Evolutionary conservation across 1,140 invertebrate species (phyloP).

Genomic region (Rhopalosiphum padi): DNA sequence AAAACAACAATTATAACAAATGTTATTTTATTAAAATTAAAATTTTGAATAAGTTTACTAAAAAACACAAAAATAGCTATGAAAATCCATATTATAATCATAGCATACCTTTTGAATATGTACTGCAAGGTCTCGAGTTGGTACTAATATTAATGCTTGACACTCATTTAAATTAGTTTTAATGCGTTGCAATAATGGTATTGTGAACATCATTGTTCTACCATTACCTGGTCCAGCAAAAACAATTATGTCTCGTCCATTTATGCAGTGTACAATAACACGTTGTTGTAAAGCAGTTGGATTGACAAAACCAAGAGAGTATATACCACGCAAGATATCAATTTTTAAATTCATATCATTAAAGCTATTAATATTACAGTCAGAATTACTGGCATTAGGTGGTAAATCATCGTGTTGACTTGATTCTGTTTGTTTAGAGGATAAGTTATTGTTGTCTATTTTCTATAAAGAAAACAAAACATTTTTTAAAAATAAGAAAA

Average conservation of each 20-base stretch:
- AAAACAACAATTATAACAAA: neutral
- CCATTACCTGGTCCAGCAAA: slow-evolving; percentile 98
- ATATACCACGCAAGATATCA: slow-evolving; percentile 96
- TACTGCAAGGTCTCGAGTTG: slow-evolving; percentile 96
- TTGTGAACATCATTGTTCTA: slow-evolving; percentile 99
- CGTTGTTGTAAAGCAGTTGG: slow-evolving; percentile 99
- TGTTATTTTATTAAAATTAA: neutral
- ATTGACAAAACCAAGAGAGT: slow-evolving; percentile 99
- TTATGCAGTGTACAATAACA: slow-evolving; percentile 96
- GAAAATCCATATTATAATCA: neutral
- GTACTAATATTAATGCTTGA: slow-evolving; percentile 97
- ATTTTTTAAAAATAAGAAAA: neutral
- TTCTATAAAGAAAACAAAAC: neutral
- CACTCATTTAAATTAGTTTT: slow-evolving; percentile 87
- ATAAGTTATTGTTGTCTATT: neutral
- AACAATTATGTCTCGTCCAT: slow-evolving; percentile 96
- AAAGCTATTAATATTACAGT: slow-evolving; percentile 76
- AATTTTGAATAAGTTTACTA: neutral
- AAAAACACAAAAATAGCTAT: neutral
- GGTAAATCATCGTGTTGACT: neutral
- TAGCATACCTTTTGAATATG: slow-evolving; percentile 70
- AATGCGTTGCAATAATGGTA: slow-evolving; percentile 97
- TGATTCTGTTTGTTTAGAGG: neutral
- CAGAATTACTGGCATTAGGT: neutral
- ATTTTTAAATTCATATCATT: slow-evolving; percentile 98